Evolutionary conservation across 2,113 vertebrate genomes (phyloP), one percentile per base, ranked within the genome.

Genomic region (Muntiacus reevesi): DNA sequence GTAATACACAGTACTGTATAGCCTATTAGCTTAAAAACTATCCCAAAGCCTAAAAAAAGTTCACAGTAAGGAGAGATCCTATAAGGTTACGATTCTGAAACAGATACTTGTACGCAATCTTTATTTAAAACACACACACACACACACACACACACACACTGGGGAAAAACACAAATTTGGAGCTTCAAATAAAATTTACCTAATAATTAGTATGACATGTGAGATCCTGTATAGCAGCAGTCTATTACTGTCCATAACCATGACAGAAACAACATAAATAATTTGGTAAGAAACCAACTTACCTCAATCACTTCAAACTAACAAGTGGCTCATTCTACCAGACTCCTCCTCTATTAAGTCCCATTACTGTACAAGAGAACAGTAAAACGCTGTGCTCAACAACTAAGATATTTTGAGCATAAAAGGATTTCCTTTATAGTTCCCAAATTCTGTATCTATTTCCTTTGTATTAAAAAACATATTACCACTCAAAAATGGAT

Each of bases 271-370:
- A 84, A 74, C 17, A 30, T 47, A 54, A 82, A n/a, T 78, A 83
- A 92, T 62, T 1, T 54, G 54, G 59, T 67, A 82, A 60, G 71
- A 96, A 92, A 60, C n/a, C 96, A 91, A 92, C 40, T 91, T 57
- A 90, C 30, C 88, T 60, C 67, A 83, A 78, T n/a, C 82, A 95
- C 85, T 87, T 94, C 59, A 85, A 82, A 76, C 23, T 60, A 95
- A 57, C 15, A 50, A 7, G 54, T 36, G 52, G 27, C 71, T 92
- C 64, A 52, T 91, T 87, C 67, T 81, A 93, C 40, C 62, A 83
- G 54, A 94, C n/a, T 87, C 47, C 6, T 89, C 33, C 55, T 89
- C 57, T 84, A 93, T 36, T 64, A 95, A 60, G 84, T 30, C 67
- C 84, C 76, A 84, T 28, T 87, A 92, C 7, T 81, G 55, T 57